These are phyloP conservation scores for Elysia crispata DNA, from an alignment of 2,888 invertebrate species.

Conservation along the genomic window DNA sequence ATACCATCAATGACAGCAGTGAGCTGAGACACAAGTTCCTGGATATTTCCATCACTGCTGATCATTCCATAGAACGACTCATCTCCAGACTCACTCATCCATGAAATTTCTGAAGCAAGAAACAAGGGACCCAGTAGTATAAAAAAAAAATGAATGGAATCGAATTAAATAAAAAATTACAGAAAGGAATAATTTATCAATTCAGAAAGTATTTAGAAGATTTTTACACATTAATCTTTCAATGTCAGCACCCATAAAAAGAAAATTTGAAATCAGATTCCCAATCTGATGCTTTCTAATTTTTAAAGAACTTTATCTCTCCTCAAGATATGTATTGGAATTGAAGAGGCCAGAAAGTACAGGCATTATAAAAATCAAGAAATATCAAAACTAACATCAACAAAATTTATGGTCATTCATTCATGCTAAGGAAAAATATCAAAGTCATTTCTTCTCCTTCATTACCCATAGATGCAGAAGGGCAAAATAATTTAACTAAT, in stretches of 20 bases:
- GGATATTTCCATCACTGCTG: conserved; percentile 66
- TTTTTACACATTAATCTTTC: neutral
- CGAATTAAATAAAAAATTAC: neutral
- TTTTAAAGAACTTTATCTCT: no score
- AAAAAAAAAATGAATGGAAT: neutral
- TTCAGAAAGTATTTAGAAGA: neutral
- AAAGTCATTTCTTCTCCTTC: no score
- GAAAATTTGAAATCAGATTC: neutral
- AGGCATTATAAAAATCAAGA: no score
- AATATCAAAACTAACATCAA: no score
- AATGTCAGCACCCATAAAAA: neutral
- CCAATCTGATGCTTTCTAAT: neutral
- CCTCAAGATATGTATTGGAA: no score
- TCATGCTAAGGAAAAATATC: no score
- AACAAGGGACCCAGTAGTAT: conserved; percentile 6
- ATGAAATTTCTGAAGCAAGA: conserved; percentile 66
- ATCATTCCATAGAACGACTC: conserved; percentile 67
- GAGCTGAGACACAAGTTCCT: conserved; percentile 66
- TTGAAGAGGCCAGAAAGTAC: no score
- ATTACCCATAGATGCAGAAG: no score
- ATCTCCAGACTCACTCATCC: conserved; percentile 65
- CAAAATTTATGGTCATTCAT: no score
- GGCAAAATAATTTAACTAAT: no score
- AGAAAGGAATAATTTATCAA: no score
- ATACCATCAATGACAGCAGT: conserved; percentile 69